Conservation (phyloP, 2,113 vertebrate species). For the Nannobrachium achirus region DNA sequence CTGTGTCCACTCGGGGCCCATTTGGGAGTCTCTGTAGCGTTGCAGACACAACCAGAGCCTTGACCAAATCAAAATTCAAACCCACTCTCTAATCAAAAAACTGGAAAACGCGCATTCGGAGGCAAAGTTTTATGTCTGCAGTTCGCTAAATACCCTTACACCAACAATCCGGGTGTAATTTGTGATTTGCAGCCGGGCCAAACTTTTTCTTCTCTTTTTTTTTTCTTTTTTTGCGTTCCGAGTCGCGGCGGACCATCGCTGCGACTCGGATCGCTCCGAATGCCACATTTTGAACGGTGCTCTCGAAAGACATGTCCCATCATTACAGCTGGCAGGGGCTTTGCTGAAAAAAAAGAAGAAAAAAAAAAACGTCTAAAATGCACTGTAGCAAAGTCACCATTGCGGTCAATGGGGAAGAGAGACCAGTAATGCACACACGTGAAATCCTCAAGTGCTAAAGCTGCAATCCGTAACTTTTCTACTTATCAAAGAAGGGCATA, state of each 20-base stretch:
- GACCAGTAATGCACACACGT: constrained; percentile 26
- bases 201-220: constrained; percentile 25
- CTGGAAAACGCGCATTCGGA: constrained; percentile 62
- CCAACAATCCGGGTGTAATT: constrained; percentile 70
- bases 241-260: constrained; percentile 41
- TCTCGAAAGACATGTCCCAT: constrained; percentile 51
- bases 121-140: constrained; percentile 63
- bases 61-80: constrained; percentile 77
- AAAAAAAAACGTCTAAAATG: constrained; percentile 35
- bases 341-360: constrained; percentile 19
- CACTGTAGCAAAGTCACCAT: constrained; percentile 30
- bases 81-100: constrained; percentile 77
- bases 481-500: too few relatives aligned
- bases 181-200: constrained; percentile 64
- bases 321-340: constrained; percentile 49
- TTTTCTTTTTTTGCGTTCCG: constrained; percentile 13
- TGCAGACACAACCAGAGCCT: constrained; percentile 69
- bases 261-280: constrained; percentile 9
- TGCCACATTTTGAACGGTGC: constrained; percentile 15
- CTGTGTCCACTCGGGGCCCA: constrained; percentile 61
- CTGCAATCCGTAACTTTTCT: too few relatives aligned
- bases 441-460: too few relatives aligned
- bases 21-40: constrained; percentile 62
- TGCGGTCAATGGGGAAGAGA: constrained; percentile 37
- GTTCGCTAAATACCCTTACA: constrained; percentile 62